These are phyloP conservation scores for Pseudococcus jackbeardsleyi DNA, from an alignment of 2,888 invertebrate genomes.

Conservation along the genomic window DNA sequence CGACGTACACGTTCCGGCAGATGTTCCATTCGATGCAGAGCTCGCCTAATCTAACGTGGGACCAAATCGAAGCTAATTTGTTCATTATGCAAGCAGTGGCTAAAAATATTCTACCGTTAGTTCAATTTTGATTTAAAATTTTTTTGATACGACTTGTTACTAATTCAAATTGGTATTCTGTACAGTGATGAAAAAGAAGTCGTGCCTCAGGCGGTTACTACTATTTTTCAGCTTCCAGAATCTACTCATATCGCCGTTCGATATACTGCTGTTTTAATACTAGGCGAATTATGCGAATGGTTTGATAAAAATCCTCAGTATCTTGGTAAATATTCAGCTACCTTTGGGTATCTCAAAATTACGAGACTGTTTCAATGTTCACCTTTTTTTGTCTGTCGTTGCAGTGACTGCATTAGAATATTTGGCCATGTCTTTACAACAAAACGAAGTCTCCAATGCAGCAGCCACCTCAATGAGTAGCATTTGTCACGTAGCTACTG, in stretches of 20 bases:
- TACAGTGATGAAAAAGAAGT: conserved; percentile 90
- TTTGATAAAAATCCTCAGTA: conserved; percentile 87
- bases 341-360: neutral
- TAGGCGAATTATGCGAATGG: conserved; percentile 96
- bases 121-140: conserved; percentile 67
- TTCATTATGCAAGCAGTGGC: conserved; percentile 96
- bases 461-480: conserved; percentile 88
- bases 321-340: conserved; percentile 73
- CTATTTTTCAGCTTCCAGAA: conserved; percentile 87
- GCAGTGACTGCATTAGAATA: conserved; percentile 85
- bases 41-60: conserved; percentile 82
- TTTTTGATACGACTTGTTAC: neutral
- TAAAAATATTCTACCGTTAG: conserved; percentile 94
- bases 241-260: conserved; percentile 87
- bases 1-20: conserved; percentile 90
- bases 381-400: conserved; percentile 66
- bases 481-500: conserved; percentile 86
- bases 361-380: neutral
- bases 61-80: conserved; percentile 91
- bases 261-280: conserved; percentile 86
- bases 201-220: conserved; percentile 93
- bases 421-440: conserved; percentile 80
- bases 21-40: conserved; percentile 85
- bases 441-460: conserved; percentile 81
- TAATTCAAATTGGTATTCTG: neutral